Conservation (phyloP, 2,888 invertebrate genomes). For the Spialia ferax region DNA sequence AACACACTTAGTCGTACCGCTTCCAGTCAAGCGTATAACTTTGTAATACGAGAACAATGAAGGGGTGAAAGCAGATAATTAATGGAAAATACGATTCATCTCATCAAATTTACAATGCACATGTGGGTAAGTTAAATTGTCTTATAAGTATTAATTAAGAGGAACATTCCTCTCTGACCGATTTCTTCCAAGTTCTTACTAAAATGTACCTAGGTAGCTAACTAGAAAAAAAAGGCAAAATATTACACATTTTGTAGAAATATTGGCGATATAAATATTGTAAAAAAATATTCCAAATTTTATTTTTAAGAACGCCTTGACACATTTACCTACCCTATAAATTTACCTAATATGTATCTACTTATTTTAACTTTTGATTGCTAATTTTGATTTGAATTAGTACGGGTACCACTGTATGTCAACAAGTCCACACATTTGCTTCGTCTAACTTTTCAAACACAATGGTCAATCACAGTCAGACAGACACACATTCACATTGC, state of each 20-base stretch:
- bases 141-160: neutral
- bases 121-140: constrained; percentile 6
- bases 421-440: neutral
- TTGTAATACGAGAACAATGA: constrained; percentile 37
- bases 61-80: constrained; percentile 43
- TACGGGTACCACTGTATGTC: neutral
- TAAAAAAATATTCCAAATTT: too few species aligned
- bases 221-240: neutral
- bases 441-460: constrained; percentile 15
- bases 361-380: too few species aligned
- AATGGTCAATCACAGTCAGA: constrained; percentile 4
- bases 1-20: neutral
- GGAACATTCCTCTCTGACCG: neutral
- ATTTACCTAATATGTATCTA: too few species aligned
- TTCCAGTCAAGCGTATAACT: constrained; percentile 31
- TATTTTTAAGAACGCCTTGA: too few species aligned
- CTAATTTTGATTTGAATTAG: too few species aligned
- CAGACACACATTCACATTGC: neutral
- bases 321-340: too few species aligned
- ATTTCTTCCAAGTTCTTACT: neutral
- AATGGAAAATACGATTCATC: constrained; percentile 45
- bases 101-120: constrained; percentile 38
- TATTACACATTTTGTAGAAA: too few species aligned
- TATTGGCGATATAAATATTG: too few species aligned
- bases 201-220: too few species aligned